Base-by-base conservation (phyloP, 2,113 vertebrate genomes). In the Labeo catla region DNA sequence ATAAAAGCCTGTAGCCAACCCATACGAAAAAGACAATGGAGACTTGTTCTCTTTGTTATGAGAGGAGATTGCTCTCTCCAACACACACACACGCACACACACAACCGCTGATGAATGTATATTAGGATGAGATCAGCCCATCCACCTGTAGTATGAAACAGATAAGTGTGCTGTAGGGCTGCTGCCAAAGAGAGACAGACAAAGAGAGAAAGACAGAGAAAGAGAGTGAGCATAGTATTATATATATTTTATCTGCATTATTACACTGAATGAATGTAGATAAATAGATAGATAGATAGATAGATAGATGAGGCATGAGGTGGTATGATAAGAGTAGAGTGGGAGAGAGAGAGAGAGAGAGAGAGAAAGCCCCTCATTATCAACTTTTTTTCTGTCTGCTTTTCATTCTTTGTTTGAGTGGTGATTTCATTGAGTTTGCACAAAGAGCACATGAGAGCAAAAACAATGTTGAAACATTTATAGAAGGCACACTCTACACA, bases 11-110 rank as follows among this genome's bases (percentile, higher is more conserved):
- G 57, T 83, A 82, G 88, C 81, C 84, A 81, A 86, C 83, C 80
- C 84, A 88, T 70, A 21, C 54, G 63, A n/a, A 76, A 81, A 68
- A 83, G 80, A 90, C 88, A 91, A 86, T 86, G 23, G 83, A 86
- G 86, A 39, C 84, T 85, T 90, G 90, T 84, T 88, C 66, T 83
- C 90, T 86, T 91, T 91, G 89, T 92, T 78, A 57, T 59, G 47
- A 73, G 54, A 76, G 86, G 87, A 85, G 63, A 88, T 86, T 84
- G 87, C 86, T 83, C 72, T 23, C 57, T 10, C 70, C 11, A 36
- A 23, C 21, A 28, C 34, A 16, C 10, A 21, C 28, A 28, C 70
- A 73, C 77, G 45, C 57, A 85, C 65, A 57, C 23, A 70, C 63
- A 70, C 47, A 21, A n/a, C 19, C 49, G 36, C 54, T 57, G 39